A percentile compares a stretch with the other conserved stretches of the same genome.
phyloP scores from a whole-genome alignment of 2,113 vertebrate genomes.

The Tichodroma muraria region DNA sequence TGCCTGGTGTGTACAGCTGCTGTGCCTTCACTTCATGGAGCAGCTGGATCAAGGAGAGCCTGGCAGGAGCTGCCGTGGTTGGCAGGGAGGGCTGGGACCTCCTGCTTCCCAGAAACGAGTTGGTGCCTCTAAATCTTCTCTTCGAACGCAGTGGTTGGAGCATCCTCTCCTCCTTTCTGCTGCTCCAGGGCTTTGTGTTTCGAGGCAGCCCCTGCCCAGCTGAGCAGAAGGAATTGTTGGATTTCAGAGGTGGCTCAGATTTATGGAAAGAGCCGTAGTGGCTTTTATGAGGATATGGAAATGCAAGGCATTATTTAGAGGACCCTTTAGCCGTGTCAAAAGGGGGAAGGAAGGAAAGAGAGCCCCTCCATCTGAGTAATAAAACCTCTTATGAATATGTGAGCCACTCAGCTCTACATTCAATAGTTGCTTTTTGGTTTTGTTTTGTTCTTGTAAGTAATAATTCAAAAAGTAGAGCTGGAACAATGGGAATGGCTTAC shows the following conservation, averaged over 20 bases:
- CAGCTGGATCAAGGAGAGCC: background rate
- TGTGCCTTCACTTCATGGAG: background rate
- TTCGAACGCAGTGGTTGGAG: background rate
- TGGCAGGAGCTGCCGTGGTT: background rate
- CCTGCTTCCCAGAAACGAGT: background rate
- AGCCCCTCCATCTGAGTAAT: background rate
- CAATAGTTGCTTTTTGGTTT: background rate
- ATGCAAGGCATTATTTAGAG: background rate
- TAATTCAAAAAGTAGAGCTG: background rate
- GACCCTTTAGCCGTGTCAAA: background rate
- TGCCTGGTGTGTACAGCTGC: slow-evolving; percentile 28
- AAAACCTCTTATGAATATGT: background rate
- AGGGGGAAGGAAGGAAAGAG: background rate
- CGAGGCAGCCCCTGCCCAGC: background rate
- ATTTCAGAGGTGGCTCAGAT: background rate
- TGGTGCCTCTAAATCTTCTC: background rate
- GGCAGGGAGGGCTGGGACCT: background rate
- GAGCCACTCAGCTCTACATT: background rate
- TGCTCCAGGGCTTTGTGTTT: background rate
- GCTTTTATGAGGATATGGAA: slow-evolving; percentile 15
- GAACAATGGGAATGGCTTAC: background rate
- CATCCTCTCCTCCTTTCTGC: background rate
- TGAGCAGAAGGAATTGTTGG: background rate
- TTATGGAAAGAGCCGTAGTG: background rate
- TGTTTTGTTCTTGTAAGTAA: background rate